These are phyloP conservation scores for Hystrix cristata DNA, from an alignment of 2,113 vertebrate genomes.

Conservation along the genomic window DNA sequence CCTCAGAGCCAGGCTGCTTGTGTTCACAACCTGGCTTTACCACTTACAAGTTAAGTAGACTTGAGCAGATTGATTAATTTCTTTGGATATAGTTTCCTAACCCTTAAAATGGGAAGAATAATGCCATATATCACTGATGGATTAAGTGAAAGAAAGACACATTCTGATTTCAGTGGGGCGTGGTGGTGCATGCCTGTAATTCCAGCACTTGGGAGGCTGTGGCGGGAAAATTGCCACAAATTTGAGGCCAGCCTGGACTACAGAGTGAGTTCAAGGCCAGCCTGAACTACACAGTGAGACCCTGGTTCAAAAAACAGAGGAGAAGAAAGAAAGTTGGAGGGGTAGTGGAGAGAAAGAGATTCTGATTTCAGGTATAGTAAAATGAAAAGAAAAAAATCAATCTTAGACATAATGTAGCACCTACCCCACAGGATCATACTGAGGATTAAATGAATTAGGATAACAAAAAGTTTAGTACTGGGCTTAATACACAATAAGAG, in stretches of 20 bases:
- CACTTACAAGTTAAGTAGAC: not conserved
- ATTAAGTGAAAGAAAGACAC: conserved; percentile 53
- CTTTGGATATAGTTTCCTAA: not conserved
- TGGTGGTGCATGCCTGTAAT: not conserved
- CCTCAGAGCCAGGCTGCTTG: not conserved
- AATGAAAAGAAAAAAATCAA: conserved; percentile 9
- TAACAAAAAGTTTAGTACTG: not conserved
- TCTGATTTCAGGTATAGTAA: conserved; percentile 27
- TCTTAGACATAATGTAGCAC: not conserved
- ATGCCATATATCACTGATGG: not conserved
- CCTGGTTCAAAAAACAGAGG: not conserved
- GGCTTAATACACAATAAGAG: not conserved
- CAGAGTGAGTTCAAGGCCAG: not conserved
- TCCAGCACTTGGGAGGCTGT: not conserved
- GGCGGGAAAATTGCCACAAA: not conserved
- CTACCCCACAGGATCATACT: not conserved
- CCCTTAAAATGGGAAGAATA: conserved; percentile 12
- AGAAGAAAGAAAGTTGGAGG: not conserved
- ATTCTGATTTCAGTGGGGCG: not conserved
- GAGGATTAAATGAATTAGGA: not conserved
- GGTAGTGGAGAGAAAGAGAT: not conserved
- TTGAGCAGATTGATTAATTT: conserved; percentile 30
- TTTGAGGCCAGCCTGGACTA: not conserved
- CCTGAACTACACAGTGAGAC: not conserved
- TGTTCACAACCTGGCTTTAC: not conserved